Conservation (phyloP, 2,797 vertebrate genomes). For the Australoheros facetus region DNA sequence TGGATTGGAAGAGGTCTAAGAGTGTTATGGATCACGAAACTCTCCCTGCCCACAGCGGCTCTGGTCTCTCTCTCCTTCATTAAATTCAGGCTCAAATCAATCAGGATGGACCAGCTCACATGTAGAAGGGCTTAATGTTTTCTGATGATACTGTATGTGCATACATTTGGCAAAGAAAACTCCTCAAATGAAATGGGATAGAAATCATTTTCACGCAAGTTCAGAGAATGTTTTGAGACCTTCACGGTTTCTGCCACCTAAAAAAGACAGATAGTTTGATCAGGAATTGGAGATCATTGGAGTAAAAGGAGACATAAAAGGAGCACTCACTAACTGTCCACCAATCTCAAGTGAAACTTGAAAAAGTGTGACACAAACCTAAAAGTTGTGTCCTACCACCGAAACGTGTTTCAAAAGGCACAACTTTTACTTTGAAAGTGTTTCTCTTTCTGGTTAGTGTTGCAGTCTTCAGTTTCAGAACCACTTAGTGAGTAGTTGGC, state of each 20-base stretch:
- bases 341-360: background rate
- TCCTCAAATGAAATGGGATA: too few relatives aligned
- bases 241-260: background rate
- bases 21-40: conserved; percentile 59
- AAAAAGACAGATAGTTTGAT: background rate
- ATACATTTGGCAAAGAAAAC: background rate
- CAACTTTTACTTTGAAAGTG: background rate
- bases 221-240: background rate
- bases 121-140: background rate
- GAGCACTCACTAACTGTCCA: background rate
- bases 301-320: background rate
- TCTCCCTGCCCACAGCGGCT: conserved; percentile 5
- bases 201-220: background rate
- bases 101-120: conserved; percentile 4
- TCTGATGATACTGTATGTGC: background rate
- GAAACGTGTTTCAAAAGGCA: background rate
- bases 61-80: conserved; percentile 7
- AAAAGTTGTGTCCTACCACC: background rate
- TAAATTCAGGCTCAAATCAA: conserved; percentile 26
- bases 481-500: background rate
- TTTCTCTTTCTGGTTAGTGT: background rate
- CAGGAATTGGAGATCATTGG: background rate
- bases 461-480: background rate
- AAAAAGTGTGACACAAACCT: background rate
- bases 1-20: conserved; percentile 48